Conservation (phyloP, 2,888 invertebrate species). For the Rhodophaea formosa region DNA sequence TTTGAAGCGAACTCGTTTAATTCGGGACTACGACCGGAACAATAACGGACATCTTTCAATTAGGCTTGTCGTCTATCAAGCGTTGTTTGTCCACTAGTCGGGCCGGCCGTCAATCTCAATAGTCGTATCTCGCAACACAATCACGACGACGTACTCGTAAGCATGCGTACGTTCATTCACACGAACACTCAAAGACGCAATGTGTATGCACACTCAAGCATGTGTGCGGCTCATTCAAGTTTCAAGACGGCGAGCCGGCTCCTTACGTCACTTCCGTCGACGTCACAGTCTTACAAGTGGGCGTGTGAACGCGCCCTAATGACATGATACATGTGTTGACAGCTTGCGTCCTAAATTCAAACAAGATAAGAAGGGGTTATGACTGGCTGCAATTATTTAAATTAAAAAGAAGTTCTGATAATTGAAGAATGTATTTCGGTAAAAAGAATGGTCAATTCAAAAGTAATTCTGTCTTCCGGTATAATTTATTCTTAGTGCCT, state of each 20-base stretch:
- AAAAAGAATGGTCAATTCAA: constrained; percentile 28
- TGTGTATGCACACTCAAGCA: constrained; percentile 29
- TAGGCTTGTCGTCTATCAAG: constrained; percentile 54
- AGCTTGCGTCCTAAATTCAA: constrained; percentile 39
- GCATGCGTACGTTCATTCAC: constrained; percentile 68
- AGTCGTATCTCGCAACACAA: constrained; percentile 49
- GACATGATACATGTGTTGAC: constrained; percentile 58
- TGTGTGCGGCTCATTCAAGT: constrained; percentile 72
- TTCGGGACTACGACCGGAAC: constrained; percentile 46
- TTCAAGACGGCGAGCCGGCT: constrained; percentile 64
- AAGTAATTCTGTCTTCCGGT: constrained; percentile 34
- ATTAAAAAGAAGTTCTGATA: constrained; percentile 35
- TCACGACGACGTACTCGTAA: constrained; percentile 39
- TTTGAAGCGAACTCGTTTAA: constrained; percentile 45
- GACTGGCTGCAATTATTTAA: constrained; percentile 32
- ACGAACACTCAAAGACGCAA: constrained; percentile 36
- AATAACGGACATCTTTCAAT: constrained; percentile 64
- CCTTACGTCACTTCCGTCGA: constrained; percentile 72
- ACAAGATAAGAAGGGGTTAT: constrained; percentile 56
- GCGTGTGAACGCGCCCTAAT: constrained; percentile 66
- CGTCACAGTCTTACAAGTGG: constrained; percentile 72
- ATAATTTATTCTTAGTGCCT: constrained; percentile 27
- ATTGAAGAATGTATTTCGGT: constrained; percentile 40
- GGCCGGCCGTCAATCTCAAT: constrained; percentile 63
- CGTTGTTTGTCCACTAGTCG: constrained; percentile 54